Evolutionary conservation across 1,140 invertebrate species (phyloP), one percentile per base, ranked within the genome.

Genomic region (Fopius arisanus): DNA sequence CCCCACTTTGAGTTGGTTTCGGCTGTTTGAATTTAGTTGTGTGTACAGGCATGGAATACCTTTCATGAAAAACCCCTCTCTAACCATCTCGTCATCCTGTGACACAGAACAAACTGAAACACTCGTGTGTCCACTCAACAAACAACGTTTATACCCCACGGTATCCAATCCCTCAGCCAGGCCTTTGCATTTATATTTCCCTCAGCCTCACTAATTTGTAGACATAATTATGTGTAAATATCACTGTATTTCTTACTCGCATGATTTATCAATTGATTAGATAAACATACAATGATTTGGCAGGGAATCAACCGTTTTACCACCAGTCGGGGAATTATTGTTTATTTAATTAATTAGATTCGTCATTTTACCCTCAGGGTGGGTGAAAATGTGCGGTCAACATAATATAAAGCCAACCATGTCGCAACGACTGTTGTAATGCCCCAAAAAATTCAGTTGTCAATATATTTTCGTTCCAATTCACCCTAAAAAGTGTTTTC

Each of bases 371-470:
- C 37, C 19, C 19, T 28, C 21, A n/a, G 28, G 29, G 19, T 59
- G 68, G 70, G 74, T 72, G 68, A 66, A 73, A 70, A 51, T 70
- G 73, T 75, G 73, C 70, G 73, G 74, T 70, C 51, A 31, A 73
- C 26, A n/a, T 51, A 72, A 75, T 70, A 75, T 65, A 75, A 72
- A 75, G 70, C 72, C 43, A 75, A 75, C 70, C 72, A 75, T 70
- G 74, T 72, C 74, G 69, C 70, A 54, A 43, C 68, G 33, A 21
- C 28, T 70, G 48, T 59, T 29, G 68, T 70, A 70, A 70, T 31
- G 43, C 43, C 43, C 43, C 16, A n/a, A n/a, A 5, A 48, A 48
- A 48, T 48, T 48, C 14, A 48, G 43, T 48, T n/a, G 14, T 48
- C 43, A 2, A 48, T 16, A 37, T 37, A 37, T 37, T 37, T 37